Base-by-base conservation (phyloP, 2,113 vertebrate genomes). In the Bothrops jararaca region DNA sequence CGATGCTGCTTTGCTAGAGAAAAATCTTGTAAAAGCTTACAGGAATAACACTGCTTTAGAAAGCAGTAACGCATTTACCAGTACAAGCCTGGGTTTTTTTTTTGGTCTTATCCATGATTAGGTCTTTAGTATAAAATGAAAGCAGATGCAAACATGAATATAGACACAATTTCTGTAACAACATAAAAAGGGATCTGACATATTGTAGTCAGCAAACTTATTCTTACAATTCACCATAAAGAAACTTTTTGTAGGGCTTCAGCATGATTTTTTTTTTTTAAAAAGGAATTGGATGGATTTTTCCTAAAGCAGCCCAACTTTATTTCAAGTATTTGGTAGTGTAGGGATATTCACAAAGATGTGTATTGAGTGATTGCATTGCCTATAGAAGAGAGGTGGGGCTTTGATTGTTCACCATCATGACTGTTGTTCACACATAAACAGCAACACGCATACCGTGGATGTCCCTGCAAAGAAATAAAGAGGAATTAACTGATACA, bases 21-120 rank as follows among this genome's bases (percentile, higher is more conserved):
- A 86, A 90, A 95, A 91, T 93, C 64, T 90, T 96, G 95, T 93
- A 94, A 92, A 95, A 95, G 94, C 94, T 91, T 93, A 91, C 34
- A 94, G 95, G 95, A 97, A 94, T 93, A 42, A 4, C 94, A 93
- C 58, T 96, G 95, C 95, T 97, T 96, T 96, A 92, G 92, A 90
- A 95, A 95, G 93, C 1, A 88, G 96, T 94, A 95, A 95, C 22
- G 86, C 29, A 1, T 93, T 95, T 45, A 94, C 86, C 95, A 92
- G 92, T 7, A 90, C 89, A 86, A 92, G 90, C 92, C 92, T 96
- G 85, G 93, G 85, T 0, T 7, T 94, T 95, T 96, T 93, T 89
- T 96, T 42, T 42, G 42, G 95, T 96, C 93, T 94, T 93, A 95
- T 95, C 34, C 39, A 92, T 24, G 34, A 92, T 92, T 96, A 96